Percentiles rank a stretch among this genome's conserved stretches.
These are phyloP conservation scores for Helostoma temminkii DNA, from an alignment of 2,797 vertebrate species.

Conservation along the genomic window DNA sequence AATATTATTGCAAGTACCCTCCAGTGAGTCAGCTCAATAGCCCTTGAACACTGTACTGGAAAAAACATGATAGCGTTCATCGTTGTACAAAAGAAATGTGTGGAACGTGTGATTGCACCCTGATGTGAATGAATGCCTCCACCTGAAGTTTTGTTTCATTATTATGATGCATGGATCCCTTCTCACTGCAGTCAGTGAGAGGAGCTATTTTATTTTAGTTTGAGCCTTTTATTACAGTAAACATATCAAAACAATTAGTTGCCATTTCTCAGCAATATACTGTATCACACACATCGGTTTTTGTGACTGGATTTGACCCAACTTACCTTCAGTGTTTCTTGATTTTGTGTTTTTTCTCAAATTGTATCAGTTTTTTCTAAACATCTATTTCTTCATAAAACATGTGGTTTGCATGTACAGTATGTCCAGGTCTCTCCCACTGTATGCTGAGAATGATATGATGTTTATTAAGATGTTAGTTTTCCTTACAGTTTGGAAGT, in stretches of 20 bases:
- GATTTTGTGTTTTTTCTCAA: background rate
- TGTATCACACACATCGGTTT: no score
- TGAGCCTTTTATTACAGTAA: background rate
- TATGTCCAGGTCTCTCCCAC: background rate
- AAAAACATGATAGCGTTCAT: conserved; percentile 48
- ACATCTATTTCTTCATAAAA: background rate
- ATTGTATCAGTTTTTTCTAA: background rate
- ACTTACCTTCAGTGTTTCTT: conserved; percentile 1
- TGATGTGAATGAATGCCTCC: conserved; percentile 44
- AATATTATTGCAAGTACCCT: conserved; percentile 45
- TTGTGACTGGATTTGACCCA: background rate
- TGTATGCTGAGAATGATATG: background rate
- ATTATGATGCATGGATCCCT: background rate
- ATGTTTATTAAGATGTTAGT: background rate
- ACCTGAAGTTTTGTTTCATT: conserved; percentile 29
- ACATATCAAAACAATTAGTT: background rate
- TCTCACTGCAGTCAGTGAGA: conserved; percentile 1
- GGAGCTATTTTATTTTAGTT: background rate
- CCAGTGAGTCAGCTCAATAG: conserved; percentile 45
- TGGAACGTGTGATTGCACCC: conserved; percentile 20
- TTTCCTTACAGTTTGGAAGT: background rate
- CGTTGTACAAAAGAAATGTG: conserved; percentile 30
- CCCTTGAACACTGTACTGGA: conserved; percentile 45
- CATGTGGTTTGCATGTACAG: background rate
- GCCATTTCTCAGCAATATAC: background rate